Evolutionary conservation across 2,113 vertebrate genomes (phyloP).

Genomic region (Scopus umbretta): DNA sequence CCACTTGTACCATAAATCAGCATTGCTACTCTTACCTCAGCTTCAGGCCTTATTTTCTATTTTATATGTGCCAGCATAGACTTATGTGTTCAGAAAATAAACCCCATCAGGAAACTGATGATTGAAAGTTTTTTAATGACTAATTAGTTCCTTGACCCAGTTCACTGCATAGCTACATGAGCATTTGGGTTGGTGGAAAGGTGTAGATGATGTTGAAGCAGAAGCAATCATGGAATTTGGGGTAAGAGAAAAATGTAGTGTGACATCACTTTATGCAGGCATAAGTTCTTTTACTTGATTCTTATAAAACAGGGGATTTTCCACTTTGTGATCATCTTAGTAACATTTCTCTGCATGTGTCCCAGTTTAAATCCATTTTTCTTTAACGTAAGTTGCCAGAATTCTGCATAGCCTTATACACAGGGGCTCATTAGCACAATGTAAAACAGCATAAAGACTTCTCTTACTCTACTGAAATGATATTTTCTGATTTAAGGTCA

Average conservation of each 20-base stretch:
- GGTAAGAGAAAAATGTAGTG: neutral
- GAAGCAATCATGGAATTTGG: neutral
- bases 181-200: neutral
- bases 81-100: neutral
- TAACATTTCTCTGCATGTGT: neutral
- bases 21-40: neutral
- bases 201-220: neutral
- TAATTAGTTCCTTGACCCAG: neutral
- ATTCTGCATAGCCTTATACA: neutral
- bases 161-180: neutral
- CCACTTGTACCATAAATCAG: neutral
- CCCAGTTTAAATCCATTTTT: neutral
- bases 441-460: neutral
- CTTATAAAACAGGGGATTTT: neutral
- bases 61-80: neutral
- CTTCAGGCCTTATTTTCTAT: neutral
- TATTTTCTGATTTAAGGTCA: slow-evolving; percentile 29
- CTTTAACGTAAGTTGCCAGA: neutral
- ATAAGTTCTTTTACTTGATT: neutral
- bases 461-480: neutral
- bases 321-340: neutral
- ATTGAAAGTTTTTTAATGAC: neutral
- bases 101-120: neutral
- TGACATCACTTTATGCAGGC: neutral
- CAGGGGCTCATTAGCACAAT: neutral